Evolutionary conservation across 2,113 vertebrate species (phyloP), one percentile per base, ranked within the genome.

Genomic region (Callocephalon fimbriatum): DNA sequence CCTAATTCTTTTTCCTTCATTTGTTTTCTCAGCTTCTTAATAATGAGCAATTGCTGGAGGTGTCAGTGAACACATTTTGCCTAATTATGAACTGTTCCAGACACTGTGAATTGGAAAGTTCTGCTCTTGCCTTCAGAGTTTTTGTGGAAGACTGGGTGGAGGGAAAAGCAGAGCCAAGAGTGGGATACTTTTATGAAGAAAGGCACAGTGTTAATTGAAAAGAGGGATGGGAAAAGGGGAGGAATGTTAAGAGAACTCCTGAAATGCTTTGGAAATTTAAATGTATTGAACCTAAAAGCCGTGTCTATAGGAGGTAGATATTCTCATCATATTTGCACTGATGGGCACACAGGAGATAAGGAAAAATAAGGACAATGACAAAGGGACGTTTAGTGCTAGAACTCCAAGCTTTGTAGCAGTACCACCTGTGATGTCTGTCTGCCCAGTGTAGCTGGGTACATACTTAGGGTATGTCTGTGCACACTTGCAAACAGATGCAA

Each of bases 11-110:
- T 89, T 84, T 90, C 75, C 59, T 74, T 86, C 73, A 76, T 87
- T 90, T 92, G 65, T 90, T 86, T 92, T 87, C 68, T 80, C 68
- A 75, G 77, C 58, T 67, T 83, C 72, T 86, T 86, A 65, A 25
- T 90, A 84, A 94, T 37, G n/a, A 87, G 47, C 78, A 75, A 54
- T 87, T 83, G 62, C 82, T 76, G 42, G 77, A 90, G 82, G 77
- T 75, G 68, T 91, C 31, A 50, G n/a, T 87, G 82, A 96, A 63
- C 93, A 58, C 51, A 73, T 85, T 88, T 94, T 85, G 44, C 66
- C 54, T 82, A 78, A 86, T 89, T 94, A 70, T 54, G 68, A 77
- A 73, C 20, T 17, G 18, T 72, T 93, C 78, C 59, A 72, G 80
- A 53, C 17, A 58, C 31, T 25, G 29, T 72, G 56, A 19, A 62